These are phyloP conservation scores for Chymomyza procnemis DNA, from an alignment of 2,888 invertebrate species.

Conservation along the genomic window DNA sequence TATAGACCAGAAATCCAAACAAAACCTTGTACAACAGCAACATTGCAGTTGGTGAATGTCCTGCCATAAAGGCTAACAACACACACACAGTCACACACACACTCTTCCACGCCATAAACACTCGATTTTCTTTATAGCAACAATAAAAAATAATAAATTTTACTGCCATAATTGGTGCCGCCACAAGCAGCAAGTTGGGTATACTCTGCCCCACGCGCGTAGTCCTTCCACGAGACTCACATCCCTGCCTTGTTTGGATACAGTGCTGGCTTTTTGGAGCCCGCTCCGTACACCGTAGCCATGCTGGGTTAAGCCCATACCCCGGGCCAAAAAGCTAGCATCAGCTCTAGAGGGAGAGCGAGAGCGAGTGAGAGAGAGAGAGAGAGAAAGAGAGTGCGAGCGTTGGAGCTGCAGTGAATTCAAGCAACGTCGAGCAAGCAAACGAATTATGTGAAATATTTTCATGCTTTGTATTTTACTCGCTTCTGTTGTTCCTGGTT, in stretches of 20 bases:
- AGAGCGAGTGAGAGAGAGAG: too few relatives aligned
- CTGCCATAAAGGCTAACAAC: conserved; percentile 15
- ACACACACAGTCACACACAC: conserved; percentile 3
- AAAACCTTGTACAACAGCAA: conserved; percentile 20
- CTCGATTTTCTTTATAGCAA: conserved; percentile 61
- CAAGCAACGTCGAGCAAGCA: conserved; percentile 29
- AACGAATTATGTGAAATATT: conserved; percentile 61
- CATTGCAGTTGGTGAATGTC: conserved; percentile 36
- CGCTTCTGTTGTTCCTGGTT: conserved; percentile 3
- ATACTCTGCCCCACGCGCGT: background rate
- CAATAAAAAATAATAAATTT: conserved; percentile 65
- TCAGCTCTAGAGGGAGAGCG: too few relatives aligned
- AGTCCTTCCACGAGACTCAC: too few relatives aligned
- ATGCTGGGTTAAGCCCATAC: background rate
- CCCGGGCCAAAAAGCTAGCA: conserved; percentile 2
- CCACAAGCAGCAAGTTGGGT: conserved; percentile 58
- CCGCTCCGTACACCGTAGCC: background rate
- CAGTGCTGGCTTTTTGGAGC: too few relatives aligned
- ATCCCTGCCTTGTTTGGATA: too few relatives aligned
- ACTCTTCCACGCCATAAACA: conserved; percentile 44
- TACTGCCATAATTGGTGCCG: conserved; percentile 64
- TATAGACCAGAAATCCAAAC: conserved; percentile 22
- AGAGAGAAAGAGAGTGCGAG: too few relatives aligned
- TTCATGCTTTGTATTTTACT: conserved; percentile 40
- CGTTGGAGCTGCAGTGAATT: background rate